A percentile compares a stretch with the other conserved stretches of the same genome.
Conservation (phyloP, 2,888 invertebrate genomes). For the Pristionchus japonicus region DNA sequence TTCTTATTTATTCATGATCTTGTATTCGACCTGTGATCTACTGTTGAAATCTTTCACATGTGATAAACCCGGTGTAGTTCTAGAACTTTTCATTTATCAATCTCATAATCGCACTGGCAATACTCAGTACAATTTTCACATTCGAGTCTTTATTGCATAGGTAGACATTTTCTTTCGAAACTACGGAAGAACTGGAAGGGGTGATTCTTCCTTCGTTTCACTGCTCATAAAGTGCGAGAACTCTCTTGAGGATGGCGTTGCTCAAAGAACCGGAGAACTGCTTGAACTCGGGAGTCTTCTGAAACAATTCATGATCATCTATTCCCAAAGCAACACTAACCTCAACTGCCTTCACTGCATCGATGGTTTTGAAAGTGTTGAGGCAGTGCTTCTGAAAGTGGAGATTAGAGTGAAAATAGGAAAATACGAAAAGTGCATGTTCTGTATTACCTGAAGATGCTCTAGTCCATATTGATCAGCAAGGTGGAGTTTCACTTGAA, state of each 20-base stretch:
- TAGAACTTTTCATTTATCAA: neutral
- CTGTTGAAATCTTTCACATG: neutral
- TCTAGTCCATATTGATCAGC: neutral
- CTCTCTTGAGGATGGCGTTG: neutral
- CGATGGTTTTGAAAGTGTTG: neutral
- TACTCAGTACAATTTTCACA: neutral
- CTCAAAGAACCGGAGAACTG: neutral
- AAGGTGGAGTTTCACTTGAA: neutral
- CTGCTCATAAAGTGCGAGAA: neutral
- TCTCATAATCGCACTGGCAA: too few species aligned
- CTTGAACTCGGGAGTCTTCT: neutral
- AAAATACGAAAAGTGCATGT: neutral
- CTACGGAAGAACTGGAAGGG: too few species aligned
- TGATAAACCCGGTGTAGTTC: conserved; percentile 12
- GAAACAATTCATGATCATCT: neutral
- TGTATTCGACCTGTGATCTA: neutral
- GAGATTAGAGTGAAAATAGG: neutral
- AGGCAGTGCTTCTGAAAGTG: neutral
- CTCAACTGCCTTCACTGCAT: neutral
- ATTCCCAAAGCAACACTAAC: neutral
- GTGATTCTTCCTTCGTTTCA: neutral
- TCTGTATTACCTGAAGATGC: neutral
- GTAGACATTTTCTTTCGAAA: neutral
- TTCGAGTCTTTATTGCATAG: neutral
- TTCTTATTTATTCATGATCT: neutral